Percentiles rank a stretch among this genome's conserved stretches.
These are phyloP conservation scores for Thalpophila matura DNA, from an alignment of 2,888 invertebrate genomes.

Conservation along the genomic window DNA sequence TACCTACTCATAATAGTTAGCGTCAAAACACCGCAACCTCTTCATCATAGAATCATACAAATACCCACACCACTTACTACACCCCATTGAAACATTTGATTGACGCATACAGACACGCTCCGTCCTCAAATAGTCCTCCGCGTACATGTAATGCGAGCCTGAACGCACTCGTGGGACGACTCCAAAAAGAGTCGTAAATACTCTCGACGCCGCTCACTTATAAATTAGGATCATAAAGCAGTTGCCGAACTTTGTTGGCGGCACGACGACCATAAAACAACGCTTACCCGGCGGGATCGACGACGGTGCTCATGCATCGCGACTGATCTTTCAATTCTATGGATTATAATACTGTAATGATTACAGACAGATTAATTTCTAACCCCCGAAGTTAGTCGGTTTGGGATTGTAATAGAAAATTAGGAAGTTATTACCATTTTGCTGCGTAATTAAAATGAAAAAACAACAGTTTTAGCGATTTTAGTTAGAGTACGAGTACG, in stretches of 20 bases:
- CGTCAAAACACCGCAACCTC: neutral
- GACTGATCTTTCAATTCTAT: conserved; percentile 82
- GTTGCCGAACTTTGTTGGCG: conserved; percentile 89
- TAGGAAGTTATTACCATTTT: neutral
- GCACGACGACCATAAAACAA: conserved; percentile 89
- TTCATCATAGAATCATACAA: neutral
- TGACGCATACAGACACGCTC: conserved; percentile 18
- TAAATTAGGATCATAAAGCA: conserved; percentile 91
- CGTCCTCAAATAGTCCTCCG: conserved; percentile 35
- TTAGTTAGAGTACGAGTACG: too few relatives aligned
- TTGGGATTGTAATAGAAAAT: neutral
- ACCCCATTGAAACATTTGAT: conserved; percentile 29
- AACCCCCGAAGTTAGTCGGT: neutral
- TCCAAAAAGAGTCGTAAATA: conserved; percentile 88
- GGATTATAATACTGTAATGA: conserved; percentile 64
- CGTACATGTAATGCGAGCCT: conserved; percentile 63
- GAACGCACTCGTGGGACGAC: conserved; percentile 86
- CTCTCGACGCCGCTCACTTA: conserved; percentile 88
- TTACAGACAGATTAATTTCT: conserved; percentile 41
- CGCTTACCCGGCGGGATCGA: conserved; percentile 81
- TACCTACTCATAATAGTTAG: too few relatives aligned
- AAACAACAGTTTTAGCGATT: neutral
- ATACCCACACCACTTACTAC: neutral
- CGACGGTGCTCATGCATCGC: conserved; percentile 69
- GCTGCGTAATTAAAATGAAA: neutral